phyloP scores from a whole-genome alignment of 1,140 invertebrate species.

The Periplaneta americana region DNA sequence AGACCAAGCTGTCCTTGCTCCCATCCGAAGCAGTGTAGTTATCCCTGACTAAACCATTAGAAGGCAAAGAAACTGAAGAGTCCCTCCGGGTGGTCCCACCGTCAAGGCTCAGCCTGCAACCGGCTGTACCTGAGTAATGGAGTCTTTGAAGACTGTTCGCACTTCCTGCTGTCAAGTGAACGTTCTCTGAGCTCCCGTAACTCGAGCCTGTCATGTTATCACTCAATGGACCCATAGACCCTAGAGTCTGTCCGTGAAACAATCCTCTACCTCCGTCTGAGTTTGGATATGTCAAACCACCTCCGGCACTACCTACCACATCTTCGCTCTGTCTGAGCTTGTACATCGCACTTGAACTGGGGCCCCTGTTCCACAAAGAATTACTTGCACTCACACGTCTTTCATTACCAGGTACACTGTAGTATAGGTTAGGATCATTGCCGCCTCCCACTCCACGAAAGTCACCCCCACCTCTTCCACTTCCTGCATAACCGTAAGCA shows the following conservation, averaged over 20 bases:
- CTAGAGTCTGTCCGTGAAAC: neutral
- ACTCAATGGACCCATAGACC: neutral
- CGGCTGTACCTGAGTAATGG: neutral
- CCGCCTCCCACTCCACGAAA: neutral
- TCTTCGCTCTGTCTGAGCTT: neutral
- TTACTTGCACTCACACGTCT: neutral
- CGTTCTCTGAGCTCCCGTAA: neutral
- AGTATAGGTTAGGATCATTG: neutral
- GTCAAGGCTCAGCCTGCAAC: neutral
- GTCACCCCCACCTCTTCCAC: neutral
- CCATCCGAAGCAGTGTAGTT: slow-evolving; percentile 26
- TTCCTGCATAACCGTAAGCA: neutral
- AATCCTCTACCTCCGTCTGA: neutral
- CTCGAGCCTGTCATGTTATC: neutral
- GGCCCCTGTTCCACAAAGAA: neutral
- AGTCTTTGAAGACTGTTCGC: neutral
- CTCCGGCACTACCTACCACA: neutral
- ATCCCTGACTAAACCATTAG: neutral
- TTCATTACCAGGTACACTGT: neutral
- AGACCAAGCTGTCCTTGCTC: slow-evolving; percentile 57
- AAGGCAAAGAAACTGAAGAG: neutral
- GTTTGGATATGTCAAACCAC: neutral
- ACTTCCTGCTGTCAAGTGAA: neutral
- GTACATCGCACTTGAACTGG: neutral
- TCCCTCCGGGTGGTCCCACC: neutral